Conservation (phyloP, 2,888 invertebrate genomes). For the Ennomos quercinarius region DNA sequence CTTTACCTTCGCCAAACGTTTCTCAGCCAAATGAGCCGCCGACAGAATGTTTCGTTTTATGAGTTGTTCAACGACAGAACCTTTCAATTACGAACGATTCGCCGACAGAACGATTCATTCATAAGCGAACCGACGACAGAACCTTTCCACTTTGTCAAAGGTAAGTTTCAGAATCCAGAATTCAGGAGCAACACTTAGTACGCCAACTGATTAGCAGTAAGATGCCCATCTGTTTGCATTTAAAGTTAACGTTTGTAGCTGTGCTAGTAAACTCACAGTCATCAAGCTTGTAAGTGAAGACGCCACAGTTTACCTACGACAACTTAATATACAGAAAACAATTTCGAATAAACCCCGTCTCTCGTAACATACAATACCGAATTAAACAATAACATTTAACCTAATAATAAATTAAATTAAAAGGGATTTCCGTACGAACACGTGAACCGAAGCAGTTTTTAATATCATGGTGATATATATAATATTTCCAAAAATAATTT, state of each 20-base stretch:
- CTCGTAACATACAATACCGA: conserved; percentile 63
- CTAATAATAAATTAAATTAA: conserved; percentile 72
- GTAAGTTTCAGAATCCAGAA: too few relatives aligned
- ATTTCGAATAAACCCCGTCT: conserved; percentile 61
- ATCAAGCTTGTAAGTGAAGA: conserved; percentile 25
- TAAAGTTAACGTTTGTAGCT: background rate
- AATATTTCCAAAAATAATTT: conserved; percentile 64
- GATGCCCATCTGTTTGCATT: too few relatives aligned
- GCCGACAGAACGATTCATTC: too few relatives aligned
- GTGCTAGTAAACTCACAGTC: background rate
- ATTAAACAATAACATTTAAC: conserved; percentile 64
- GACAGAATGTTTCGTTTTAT: too few relatives aligned
- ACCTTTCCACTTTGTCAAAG: too few relatives aligned
- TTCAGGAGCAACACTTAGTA: too few relatives aligned
- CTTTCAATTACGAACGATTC: too few relatives aligned
- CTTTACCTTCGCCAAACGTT: too few relatives aligned
- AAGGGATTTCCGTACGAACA: conserved; percentile 50
- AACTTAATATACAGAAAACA: conserved; percentile 54
- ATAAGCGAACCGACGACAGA: too few relatives aligned
- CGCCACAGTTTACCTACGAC: conserved; percentile 47
- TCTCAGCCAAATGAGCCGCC: too few relatives aligned
- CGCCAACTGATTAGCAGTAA: too few relatives aligned
- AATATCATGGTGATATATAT: conserved; percentile 81
- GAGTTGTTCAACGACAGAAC: too few relatives aligned
- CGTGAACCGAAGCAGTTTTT: conserved; percentile 77